Conservation (phyloP, 2,888 invertebrate species). For the Andrena bucephala region DNA sequence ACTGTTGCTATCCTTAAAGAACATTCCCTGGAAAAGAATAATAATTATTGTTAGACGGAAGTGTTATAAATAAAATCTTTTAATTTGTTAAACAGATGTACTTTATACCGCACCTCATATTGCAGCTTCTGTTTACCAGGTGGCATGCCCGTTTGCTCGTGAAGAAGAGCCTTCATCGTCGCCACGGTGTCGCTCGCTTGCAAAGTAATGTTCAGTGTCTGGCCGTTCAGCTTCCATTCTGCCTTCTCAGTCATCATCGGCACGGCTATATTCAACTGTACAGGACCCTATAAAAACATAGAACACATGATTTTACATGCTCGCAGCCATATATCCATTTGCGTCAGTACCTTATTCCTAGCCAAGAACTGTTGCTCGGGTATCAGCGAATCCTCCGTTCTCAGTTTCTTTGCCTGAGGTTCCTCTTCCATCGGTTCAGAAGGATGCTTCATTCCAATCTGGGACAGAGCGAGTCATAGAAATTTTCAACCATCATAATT, state of each 20-base stretch:
- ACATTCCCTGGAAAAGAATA: constrained; percentile 92
- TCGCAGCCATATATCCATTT: too few relatives aligned
- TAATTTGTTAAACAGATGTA: neutral
- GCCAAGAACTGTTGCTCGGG: constrained; percentile 94
- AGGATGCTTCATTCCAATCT: constrained; percentile 86
- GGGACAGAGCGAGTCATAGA: neutral
- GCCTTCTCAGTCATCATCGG: constrained; percentile 95
- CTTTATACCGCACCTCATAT: constrained; percentile 90
- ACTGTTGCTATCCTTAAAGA: constrained; percentile 98
- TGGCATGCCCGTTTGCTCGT: constrained; percentile 95
- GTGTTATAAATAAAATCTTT: constrained; percentile 8
- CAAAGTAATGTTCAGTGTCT: constrained; percentile 92
- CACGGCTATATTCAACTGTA: constrained; percentile 92
- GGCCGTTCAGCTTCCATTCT: constrained; percentile 98
- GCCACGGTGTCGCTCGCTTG: constrained; percentile 92
- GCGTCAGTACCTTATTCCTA: constrained; percentile 87
- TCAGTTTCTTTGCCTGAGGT: constrained; percentile 94
- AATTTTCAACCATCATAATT: neutral
- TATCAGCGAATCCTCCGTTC: constrained; percentile 96
- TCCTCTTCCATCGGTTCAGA: constrained; percentile 90
- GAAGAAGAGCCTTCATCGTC: constrained; percentile 94
- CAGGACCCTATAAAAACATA: constrained; percentile 88
- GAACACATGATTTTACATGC: neutral
- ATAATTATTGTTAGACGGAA: neutral
- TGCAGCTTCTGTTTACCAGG: constrained; percentile 98